A percentile compares a stretch with the other conserved stretches of the same genome.
Evolutionary conservation across 2,888 invertebrate species (phyloP).

Genomic region (Drosophila mercatorum): DNA sequence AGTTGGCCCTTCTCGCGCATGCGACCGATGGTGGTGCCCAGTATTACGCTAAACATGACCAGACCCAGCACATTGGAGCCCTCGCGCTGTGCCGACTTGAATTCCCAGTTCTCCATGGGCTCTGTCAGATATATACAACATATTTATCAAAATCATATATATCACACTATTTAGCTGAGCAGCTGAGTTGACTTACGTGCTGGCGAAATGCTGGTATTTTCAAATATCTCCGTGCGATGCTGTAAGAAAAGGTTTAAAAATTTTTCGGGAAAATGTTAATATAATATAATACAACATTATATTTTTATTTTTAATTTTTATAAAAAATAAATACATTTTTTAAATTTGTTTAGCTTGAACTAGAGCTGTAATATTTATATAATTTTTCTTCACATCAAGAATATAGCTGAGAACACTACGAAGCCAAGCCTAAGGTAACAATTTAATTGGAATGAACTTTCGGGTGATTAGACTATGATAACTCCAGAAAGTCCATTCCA

Average conservation of each 20-base stretch:
- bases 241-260: constrained; percentile 76
- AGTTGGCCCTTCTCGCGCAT: constrained; percentile 94
- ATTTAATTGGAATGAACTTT: too few species aligned
- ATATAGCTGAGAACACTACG: too few species aligned
- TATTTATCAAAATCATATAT: neutral
- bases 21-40: constrained; percentile 95
- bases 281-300: too few species aligned
- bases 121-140: constrained; percentile 79
- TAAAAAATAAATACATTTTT: too few species aligned
- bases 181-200: constrained; percentile 72
- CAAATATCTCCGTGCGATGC: constrained; percentile 86
- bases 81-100: constrained; percentile 88
- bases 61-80: constrained; percentile 94
- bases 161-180: neutral
- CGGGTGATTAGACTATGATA: too few species aligned
- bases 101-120: constrained; percentile 88
- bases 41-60: constrained; percentile 92
- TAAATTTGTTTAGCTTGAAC: too few species aligned
- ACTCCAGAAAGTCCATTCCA: too few species aligned
- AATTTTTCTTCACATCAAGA: too few species aligned
- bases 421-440: too few species aligned
- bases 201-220: constrained; percentile 82
- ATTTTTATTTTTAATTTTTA: too few species aligned
- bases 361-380: too few species aligned
- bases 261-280: neutral